These are phyloP conservation scores for Danionella cerebrum DNA, from an alignment of 2,113 vertebrate species.

Conservation along the genomic window DNA sequence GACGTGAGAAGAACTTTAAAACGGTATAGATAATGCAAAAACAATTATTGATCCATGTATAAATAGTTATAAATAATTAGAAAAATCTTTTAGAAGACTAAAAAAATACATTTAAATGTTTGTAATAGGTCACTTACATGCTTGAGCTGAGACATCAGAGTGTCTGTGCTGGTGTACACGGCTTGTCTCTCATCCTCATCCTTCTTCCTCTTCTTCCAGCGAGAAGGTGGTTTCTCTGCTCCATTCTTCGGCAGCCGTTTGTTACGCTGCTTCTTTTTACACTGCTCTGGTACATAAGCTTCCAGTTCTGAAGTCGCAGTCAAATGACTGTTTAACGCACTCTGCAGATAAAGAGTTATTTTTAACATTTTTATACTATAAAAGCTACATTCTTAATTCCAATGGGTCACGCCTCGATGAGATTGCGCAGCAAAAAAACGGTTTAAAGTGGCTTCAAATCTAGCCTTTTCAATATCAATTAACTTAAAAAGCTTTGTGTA, in stretches of 20 bases:
- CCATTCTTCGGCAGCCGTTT: constrained; percentile 67
- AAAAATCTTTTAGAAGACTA: no score
- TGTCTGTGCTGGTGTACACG: constrained; percentile 64
- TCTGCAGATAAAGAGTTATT: constrained; percentile 49
- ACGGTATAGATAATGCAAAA: no score
- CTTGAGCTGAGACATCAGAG: constrained; percentile 68
- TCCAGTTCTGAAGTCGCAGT: constrained; percentile 59
- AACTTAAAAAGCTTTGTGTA: no score
- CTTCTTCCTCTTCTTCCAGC: constrained; percentile 84
- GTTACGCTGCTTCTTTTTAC: constrained; percentile 78
- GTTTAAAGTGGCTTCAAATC: no score
- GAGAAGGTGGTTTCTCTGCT: constrained; percentile 72
- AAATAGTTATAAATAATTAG: no score
- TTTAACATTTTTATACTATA: no score
- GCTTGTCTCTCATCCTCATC: constrained; percentile 81
- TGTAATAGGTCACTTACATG: constrained; percentile 9
- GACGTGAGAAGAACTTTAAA: background rate
- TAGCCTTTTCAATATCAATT: no score
- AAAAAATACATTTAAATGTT: no score
- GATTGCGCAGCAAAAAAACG: no score
- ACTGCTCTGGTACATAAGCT: constrained; percentile 56
- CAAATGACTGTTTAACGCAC: constrained; percentile 52
- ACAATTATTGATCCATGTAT: no score
- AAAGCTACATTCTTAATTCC: no score
- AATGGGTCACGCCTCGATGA: no score